These are phyloP conservation scores for Onychorhynchus coronatus DNA, from an alignment of 2,113 vertebrate genomes.

Conservation along the genomic window DNA sequence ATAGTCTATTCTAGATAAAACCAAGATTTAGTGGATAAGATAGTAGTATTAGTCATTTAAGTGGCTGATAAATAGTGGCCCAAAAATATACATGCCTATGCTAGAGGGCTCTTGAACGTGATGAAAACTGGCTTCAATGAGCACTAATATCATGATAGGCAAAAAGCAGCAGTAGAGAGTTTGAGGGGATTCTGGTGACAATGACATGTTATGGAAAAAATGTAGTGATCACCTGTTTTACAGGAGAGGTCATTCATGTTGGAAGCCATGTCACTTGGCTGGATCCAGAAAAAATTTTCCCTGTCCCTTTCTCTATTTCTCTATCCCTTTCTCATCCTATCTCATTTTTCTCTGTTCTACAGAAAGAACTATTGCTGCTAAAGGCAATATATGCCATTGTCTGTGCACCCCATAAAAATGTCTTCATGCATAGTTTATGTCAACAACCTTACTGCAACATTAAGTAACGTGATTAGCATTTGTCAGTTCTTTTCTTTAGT, in stretches of 20 bases:
- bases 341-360: neutral
- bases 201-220: neutral
- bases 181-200: neutral
- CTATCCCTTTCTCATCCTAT: neutral
- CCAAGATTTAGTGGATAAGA: neutral
- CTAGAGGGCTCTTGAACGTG: neutral
- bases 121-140: neutral
- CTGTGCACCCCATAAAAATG: neutral
- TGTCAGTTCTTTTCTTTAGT: neutral
- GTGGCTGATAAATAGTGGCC: neutral
- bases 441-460: neutral
- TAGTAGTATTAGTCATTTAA: neutral
- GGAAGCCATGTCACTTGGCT: neutral
- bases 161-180: neutral
- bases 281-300: neutral
- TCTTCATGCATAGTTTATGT: neutral
- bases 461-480: neutral
- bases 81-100: neutral
- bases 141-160: neutral
- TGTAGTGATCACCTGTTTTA: neutral
- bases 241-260: neutral
- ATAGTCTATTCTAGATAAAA: neutral
- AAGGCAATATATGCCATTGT: neutral
- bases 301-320: neutral
- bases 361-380: neutral